Base-by-base conservation (phyloP, 2,888 invertebrate genomes). In the Mythimna ferrago region DNA sequence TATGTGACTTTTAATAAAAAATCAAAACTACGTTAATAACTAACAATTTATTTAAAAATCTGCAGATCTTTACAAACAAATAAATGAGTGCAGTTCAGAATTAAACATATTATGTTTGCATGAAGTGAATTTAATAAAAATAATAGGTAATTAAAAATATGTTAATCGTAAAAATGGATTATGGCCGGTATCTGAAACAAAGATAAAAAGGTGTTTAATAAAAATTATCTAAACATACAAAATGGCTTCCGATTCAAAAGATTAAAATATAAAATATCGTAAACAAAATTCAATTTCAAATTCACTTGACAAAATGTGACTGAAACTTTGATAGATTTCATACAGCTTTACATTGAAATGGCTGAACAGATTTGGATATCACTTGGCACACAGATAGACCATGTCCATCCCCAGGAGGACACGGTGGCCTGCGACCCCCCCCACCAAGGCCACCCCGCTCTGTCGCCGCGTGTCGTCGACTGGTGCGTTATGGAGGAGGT, bases 151-250 rank as follows among this genome's bases (percentile, higher is more conserved):
- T 26, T n/a, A 57, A 66, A 57, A 66, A 66, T 66, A 65, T 0
- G 14, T 51, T 51, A 76, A 51, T 73, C 51, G 11, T 76, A 41
- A 38, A 57, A 1, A 32, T 11, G 11, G 9, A 21, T 51, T 67
- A 53, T 9, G 16, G 11, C 21, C 41, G n/a, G 11, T 73, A 73
- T 44, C 73, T 73, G 73, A 6, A 76, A 73, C 41, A 73, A 68
- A 53, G 76, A 67, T 76, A 73, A 67, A 68, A 0, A 44, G 2
- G 6, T 44, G 35, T 68, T 76, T 76, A 73, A 4, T 11, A 35
- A 67, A 48, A 9, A 51, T 57, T 32, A 57, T 51, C 26, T 51
- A 6, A 10, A 5, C 3, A 32, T 57, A 19, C 6, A 57, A 57
- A 41, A 65, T 71, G 56, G 70, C 56, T 14, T 16, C 11, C 6